Conservation (phyloP, 2,888 invertebrate genomes). For the Pollenia amentaria region DNA sequence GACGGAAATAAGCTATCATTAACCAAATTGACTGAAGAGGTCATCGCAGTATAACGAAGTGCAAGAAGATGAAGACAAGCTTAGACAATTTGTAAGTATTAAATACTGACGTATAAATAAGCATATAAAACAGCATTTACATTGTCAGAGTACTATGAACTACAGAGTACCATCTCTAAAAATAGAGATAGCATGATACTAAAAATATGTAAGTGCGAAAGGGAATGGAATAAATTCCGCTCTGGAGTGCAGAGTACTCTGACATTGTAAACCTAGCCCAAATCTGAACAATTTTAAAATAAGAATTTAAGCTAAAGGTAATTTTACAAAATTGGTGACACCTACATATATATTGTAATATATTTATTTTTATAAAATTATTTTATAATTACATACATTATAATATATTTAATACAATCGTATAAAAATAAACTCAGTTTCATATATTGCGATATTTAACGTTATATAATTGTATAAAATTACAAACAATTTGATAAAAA, state of each 20-base stretch:
- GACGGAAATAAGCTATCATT: no score
- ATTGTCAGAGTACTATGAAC: no score
- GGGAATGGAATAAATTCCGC: slow-evolving; percentile 10
- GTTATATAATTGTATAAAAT: background rate
- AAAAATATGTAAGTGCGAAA: slow-evolving; percentile 17
- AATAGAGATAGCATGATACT: slow-evolving; percentile 25
- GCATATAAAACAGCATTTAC: no score
- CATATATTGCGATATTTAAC: background rate
- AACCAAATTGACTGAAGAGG: no score
- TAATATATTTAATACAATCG: slow-evolving; percentile 16
- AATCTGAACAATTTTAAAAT: slow-evolving; percentile 20
- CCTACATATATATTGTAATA: background rate
- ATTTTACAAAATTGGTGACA: slow-evolving; percentile 8
- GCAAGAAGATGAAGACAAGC: no score
- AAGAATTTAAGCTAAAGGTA: slow-evolving; percentile 11
- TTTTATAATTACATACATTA: slow-evolving; percentile 4
- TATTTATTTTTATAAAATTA: slow-evolving; percentile 8
- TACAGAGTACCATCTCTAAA: no score
- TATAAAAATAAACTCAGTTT: background rate
- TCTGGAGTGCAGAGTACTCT: slow-evolving; percentile 19
- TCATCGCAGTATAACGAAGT: no score
- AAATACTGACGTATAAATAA: no score
- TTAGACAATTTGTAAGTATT: no score
- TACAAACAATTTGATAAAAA: no score
- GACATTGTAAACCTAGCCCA: slow-evolving; percentile 10